Percentiles rank a stretch among this genome's conserved stretches.
These are phyloP conservation scores for Trochalopteron elliotii DNA, from an alignment of 2,113 vertebrate species.

Conservation along the genomic window DNA sequence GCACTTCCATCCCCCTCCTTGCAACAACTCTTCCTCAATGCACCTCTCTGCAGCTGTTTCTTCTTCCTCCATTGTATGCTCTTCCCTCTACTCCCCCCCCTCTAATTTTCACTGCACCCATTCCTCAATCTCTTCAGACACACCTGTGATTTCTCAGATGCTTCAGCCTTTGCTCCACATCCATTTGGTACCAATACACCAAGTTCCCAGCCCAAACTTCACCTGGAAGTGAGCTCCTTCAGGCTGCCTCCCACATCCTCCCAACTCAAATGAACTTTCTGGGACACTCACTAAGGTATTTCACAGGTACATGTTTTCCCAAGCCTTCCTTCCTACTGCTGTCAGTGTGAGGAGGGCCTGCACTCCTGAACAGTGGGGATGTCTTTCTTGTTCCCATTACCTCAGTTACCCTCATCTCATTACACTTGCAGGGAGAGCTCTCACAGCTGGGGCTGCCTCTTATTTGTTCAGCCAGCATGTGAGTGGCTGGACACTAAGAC, in stretches of 20 bases:
- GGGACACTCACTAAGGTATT: background rate
- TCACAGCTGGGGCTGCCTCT: background rate
- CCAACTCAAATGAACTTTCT: background rate
- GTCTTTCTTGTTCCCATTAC: background rate
- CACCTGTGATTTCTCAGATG: background rate
- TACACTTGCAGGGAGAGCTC: background rate
- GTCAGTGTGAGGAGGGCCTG: background rate
- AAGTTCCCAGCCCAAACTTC: background rate
- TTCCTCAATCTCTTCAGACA: background rate
- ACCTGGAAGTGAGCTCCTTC: background rate
- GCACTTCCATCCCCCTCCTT: background rate
- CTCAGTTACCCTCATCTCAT: background rate
- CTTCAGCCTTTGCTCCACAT: background rate
- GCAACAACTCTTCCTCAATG: fast-evolving
- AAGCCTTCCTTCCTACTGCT: background rate
- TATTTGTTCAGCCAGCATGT: background rate
- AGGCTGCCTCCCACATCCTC: background rate
- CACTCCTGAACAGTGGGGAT: background rate
- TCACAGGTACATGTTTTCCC: background rate
- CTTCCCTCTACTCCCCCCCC: background rate
- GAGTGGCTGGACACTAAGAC: background rate
- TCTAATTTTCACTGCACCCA: background rate
- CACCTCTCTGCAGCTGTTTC: background rate
- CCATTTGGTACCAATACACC: background rate
- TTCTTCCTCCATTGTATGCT: background rate